Conservation (phyloP, 2,888 invertebrate species). For the Caradrina clavipalpis region DNA sequence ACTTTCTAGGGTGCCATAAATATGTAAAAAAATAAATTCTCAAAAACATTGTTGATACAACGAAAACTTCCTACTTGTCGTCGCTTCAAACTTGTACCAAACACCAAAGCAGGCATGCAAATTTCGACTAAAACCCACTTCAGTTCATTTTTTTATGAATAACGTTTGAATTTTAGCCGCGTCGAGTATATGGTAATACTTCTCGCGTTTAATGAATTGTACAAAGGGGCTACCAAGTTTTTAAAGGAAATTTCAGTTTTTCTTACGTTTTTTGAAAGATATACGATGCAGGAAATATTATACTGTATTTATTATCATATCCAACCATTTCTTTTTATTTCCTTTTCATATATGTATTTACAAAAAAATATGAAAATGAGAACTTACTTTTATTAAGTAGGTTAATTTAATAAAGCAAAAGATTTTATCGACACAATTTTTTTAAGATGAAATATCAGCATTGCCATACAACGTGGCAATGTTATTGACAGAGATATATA, state of each 20-base stretch:
- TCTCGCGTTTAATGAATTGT: slow-evolving; percentile 64
- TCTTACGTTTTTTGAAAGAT: slow-evolving; percentile 21
- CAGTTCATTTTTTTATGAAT: slow-evolving; percentile 70
- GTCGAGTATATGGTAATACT: slow-evolving; percentile 66
- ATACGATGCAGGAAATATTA: slow-evolving; percentile 17
- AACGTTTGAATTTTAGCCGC: slow-evolving; percentile 69
- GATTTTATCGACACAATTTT: no score
- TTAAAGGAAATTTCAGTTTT: slow-evolving; percentile 19
- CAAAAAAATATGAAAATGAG: neutral
- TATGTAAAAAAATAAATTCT: no score
- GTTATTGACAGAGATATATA: no score
- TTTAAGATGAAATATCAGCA: no score
- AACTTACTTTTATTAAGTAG: neutral
- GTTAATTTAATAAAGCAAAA: no score
- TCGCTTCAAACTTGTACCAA: slow-evolving; percentile 12
- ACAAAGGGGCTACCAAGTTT: slow-evolving; percentile 51
- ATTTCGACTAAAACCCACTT: slow-evolving; percentile 64
- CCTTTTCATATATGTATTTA: no score
- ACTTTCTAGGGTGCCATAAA: no score
- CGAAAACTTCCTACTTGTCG: no score
- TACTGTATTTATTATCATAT: slow-evolving; percentile 8
- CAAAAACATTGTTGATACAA: no score
- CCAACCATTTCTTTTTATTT: slow-evolving; percentile 2
- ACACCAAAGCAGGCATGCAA: slow-evolving; percentile 60
- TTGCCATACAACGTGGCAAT: no score